phyloP scores from a whole-genome alignment of 2,888 invertebrate species.

The Trachelus tabidus region DNA sequence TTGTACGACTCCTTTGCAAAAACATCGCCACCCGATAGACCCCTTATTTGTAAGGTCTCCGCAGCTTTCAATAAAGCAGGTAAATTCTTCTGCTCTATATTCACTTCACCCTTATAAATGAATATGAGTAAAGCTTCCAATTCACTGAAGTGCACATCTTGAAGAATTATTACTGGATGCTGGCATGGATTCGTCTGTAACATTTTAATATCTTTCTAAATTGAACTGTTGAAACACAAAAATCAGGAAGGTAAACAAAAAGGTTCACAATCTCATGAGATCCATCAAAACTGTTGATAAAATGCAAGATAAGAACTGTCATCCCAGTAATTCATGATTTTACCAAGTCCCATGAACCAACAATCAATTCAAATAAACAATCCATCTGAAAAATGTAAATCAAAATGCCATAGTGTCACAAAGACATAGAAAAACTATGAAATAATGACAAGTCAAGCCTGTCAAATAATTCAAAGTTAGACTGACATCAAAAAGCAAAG shows the following conservation, averaged over 20 bases:
- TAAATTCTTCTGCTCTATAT: conserved; percentile 77
- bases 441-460: not conserved
- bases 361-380: not conserved
- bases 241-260: not conserved
- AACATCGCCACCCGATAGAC: conserved; percentile 72
- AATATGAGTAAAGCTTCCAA: conserved; percentile 75
- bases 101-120: conserved; percentile 81
- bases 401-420: not conserved
- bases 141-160: conserved; percentile 77
- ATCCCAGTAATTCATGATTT: not conserved
- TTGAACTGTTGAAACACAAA: not conserved
- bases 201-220: conserved; percentile 19
- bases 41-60: conserved; percentile 76
- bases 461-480: not conserved
- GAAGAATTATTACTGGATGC: conserved; percentile 80
- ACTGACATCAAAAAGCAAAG: not conserved
- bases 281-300: not conserved
- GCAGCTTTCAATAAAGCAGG: conserved; percentile 76
- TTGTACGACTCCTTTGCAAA: conserved; percentile 65
- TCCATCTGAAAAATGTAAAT: not conserved
- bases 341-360: not conserved
- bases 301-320: not conserved
- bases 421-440: not conserved
- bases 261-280: not conserved
- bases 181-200: conserved; percentile 79